Evolutionary conservation across 1,140 invertebrate genomes (phyloP).

Genomic region (Vollenhovia emeryi): DNA sequence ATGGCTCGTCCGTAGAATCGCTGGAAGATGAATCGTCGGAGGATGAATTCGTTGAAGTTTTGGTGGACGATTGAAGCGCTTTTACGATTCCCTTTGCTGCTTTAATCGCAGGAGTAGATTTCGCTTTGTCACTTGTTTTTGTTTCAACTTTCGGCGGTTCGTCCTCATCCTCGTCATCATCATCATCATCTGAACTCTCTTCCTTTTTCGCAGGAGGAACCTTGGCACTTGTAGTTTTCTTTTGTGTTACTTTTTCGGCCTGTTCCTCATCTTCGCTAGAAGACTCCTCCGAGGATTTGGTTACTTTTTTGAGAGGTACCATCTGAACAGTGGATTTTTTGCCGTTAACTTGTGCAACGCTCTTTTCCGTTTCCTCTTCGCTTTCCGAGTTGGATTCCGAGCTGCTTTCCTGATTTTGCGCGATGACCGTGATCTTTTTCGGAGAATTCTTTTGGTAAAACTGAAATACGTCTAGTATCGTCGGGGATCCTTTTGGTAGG

Average conservation of each 20-base stretch:
- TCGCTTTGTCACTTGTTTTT: conserved; percentile 55
- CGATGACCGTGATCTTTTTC: conserved; percentile 82
- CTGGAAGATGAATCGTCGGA: conserved; percentile 71
- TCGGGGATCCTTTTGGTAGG: conserved; percentile 85
- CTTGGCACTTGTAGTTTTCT: conserved; percentile 55
- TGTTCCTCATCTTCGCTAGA: conserved; percentile 76
- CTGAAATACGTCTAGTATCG: conserved; percentile 83
- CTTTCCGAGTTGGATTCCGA: conserved; percentile 83
- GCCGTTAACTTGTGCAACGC: conserved; percentile 71
- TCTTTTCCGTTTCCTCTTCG: conserved; percentile 77
- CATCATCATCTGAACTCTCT: conserved; percentile 82
- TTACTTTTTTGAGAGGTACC: conserved; percentile 54
- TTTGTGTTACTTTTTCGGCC: conserved; percentile 64
- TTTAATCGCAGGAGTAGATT: conserved; percentile 62
- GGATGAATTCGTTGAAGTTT: conserved; percentile 10
- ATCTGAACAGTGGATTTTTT: conserved; percentile 53
- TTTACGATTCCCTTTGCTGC: conserved; percentile 37
- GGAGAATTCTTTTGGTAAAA: conserved; percentile 84
- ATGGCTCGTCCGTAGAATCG: conserved; percentile 66
- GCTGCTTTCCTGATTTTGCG: conserved; percentile 76
- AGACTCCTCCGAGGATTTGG: conserved; percentile 64
- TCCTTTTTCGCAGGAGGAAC: conserved; percentile 78
- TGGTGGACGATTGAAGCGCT: neutral
- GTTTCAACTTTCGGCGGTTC: conserved; percentile 26
- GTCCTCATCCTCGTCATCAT: conserved; percentile 75